Evolutionary conservation across 2,888 invertebrate genomes (phyloP), one percentile per base, ranked within the genome.

Genomic region (Apotomis capreana): DNA sequence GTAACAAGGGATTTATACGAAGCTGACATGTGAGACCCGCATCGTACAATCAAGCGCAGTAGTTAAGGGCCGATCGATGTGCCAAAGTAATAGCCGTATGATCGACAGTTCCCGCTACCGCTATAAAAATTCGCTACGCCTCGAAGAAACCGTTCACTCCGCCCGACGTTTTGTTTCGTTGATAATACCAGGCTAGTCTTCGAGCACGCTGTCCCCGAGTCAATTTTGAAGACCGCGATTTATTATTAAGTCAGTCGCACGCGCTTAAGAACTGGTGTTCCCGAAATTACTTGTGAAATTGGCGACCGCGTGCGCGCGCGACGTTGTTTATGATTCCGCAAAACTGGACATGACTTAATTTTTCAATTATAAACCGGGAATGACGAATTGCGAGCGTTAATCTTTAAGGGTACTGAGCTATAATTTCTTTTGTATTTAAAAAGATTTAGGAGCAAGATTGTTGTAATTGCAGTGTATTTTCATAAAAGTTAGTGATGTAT

Each of bases 211-310:
- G 85, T 84, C 84, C 83, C 79, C 78, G 79, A 79, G 81, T 87
- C 85, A 87, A 84, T 88, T 88, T 87, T 85, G 86, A 83, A 79
- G 79, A 81, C 87, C 87, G 89, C 91, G 89, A 92, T 92, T 92
- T 92, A 91, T 91, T 92, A 92, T 91, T 91, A 87, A 91, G 86
- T 81, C 86, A 84, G 87, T 86, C 88, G 87, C 89, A 85, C 86
- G 85, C 83, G 87, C 83, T 78, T 74, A 57, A 71, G 80, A 85
- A 88, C 90, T 88, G 88, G 89, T 89, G 91, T 84, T 87, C 82
- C 74, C 81, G 79, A 91, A 92, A 92, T 92, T 91, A 88, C 85
- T 86, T 87, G 88, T 86, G 85, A 92, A 91, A 92, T 92, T 91
- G 91, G 87, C 86, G 79, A 86, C 79, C 90, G 87, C 91, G 89